phyloP scores from a whole-genome alignment of 1,140 invertebrate species.

The Sminthurides bifidus region DNA sequence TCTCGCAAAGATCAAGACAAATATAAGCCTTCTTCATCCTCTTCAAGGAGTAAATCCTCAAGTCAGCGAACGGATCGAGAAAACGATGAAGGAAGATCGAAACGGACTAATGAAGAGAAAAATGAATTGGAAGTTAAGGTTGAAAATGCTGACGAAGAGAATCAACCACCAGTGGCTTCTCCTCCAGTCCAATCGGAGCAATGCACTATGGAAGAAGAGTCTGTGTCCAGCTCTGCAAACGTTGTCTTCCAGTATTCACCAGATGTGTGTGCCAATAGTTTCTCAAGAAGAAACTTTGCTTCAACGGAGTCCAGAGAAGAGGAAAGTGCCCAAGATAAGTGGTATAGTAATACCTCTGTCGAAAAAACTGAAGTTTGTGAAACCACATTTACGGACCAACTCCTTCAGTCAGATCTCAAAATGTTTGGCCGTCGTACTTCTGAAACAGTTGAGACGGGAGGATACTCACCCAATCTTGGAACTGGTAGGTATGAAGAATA shows the following conservation, averaged over 20 bases:
- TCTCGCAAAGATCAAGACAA: background rate
- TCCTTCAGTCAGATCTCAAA: too few relatives aligned
- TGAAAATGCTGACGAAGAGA: background rate
- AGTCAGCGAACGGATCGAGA: background rate
- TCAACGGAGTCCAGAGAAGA: background rate
- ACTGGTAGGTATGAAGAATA: too few relatives aligned
- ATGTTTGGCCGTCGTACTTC: too few relatives aligned
- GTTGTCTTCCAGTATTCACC: background rate
- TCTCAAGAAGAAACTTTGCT: background rate
- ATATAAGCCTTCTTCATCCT: background rate
- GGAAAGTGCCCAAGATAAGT: background rate
- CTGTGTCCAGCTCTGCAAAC: too few relatives aligned
- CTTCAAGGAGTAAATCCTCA: background rate
- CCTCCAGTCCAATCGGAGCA: too few relatives aligned
- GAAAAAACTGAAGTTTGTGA: too few relatives aligned
- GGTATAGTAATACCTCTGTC: background rate
- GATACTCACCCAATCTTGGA: too few relatives aligned
- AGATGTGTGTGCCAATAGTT: background rate
- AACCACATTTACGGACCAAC: background rate
- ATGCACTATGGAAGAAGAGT: background rate
- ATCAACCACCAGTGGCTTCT: too few relatives aligned
- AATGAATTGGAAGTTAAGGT: background rate
- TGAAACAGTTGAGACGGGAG: too few relatives aligned
- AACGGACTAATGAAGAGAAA: background rate
- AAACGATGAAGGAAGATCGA: background rate